Evolutionary conservation across 1,140 invertebrate genomes (phyloP), one percentile per base, ranked within the genome.

Genomic region (Spodoptera frugiperda): DNA sequence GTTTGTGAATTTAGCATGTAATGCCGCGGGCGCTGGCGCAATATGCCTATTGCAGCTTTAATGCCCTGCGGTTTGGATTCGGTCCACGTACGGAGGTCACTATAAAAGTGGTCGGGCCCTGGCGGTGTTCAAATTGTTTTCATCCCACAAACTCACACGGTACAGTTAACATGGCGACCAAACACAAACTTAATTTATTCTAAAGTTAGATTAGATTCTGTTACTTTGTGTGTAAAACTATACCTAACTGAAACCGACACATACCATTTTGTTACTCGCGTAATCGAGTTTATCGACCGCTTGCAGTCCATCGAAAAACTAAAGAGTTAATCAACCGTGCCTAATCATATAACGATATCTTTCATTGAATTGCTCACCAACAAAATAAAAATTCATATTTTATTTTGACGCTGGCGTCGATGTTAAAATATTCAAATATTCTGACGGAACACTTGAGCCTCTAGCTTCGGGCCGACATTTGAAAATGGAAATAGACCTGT

Each of bases 391-490:
- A 87, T 84, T 89, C 83, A 86, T 88, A 84, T 87, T 89, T 86
- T 86, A 87, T 83, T 88, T 84, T 74, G 79, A 77, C 82, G 82
- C 78, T 75, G 78, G 87, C 77, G 82, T 84, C 80, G 79, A 87
- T 84, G 84, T 86, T 91, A 87, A 90, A 90, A 89, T 91, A 91
- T 91, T 91, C 89, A 91, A 90, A 91, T 91, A 89, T 90, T 90
- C 89, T 83, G 87, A 82, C 82, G 79, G 84, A 80, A 84, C 84
- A 88, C 89, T 90, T 86, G 86, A 90, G 84, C 80, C 82, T 78
- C 78, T 76, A 84, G 85, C 84, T 86, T 84, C 82, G 61, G 83
- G 79, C 79, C 88, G 87, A 89, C 85, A 88, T 90, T 89, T 85
- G 84, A 86, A 84, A 90, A 91, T 91, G 87, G 85, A 90, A 90